phyloP scores from a whole-genome alignment of 2,888 invertebrate species.

The Malacosoma neustria region DNA sequence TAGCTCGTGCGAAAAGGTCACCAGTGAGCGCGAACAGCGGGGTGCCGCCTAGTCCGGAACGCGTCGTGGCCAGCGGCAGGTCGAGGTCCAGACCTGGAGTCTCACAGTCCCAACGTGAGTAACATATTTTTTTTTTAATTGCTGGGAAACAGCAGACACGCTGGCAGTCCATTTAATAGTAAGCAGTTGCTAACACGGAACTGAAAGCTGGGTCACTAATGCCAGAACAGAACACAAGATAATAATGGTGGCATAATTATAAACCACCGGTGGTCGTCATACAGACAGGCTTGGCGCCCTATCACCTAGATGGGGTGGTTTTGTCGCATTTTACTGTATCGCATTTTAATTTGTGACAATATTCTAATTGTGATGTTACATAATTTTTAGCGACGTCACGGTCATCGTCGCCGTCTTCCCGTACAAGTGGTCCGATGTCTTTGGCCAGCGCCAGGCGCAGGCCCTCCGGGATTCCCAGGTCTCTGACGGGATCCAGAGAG shows the following conservation, averaged over 20 bases:
- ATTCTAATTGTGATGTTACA: background rate
- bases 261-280: background rate
- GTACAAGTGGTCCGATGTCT: constrained; percentile 76
- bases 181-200: too few species aligned
- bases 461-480: constrained; percentile 82
- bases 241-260: too few species aligned
- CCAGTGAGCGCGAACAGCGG: constrained; percentile 58
- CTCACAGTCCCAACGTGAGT: constrained; percentile 95
- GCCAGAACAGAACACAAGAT: too few species aligned
- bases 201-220: too few species aligned
- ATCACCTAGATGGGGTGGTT: background rate
- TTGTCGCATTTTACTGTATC: background rate
- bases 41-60: constrained; percentile 77
- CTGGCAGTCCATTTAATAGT: too few species aligned
- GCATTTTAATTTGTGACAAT: background rate
- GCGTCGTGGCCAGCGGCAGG: constrained; percentile 73
- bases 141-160: too few species aligned
- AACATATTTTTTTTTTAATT: background rate
- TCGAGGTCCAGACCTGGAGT: constrained; percentile 83
- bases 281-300: background rate
- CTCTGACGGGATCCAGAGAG: constrained; percentile 80
- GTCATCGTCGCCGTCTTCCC: constrained; percentile 94
- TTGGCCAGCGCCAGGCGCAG: constrained; percentile 75
- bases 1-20: constrained; percentile 80
- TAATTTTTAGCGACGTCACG: constrained; percentile 86